phyloP scores from a whole-genome alignment of 2,797 vertebrate genomes.

The Brachyalestes nurse region DNA sequence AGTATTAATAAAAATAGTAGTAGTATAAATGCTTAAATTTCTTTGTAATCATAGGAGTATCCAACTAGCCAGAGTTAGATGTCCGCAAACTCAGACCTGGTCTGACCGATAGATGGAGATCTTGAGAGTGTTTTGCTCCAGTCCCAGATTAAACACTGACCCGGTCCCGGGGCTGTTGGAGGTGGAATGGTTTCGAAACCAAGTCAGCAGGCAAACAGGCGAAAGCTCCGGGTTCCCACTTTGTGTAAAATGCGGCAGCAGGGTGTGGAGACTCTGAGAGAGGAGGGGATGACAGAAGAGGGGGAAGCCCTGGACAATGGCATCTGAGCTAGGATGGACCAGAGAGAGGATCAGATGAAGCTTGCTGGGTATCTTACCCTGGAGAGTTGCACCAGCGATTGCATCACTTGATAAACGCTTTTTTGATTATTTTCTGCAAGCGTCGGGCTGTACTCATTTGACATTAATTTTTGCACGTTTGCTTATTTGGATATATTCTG shows the following conservation, averaged over 20 bases:
- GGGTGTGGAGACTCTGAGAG: neutral
- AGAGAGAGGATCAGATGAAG: slow-evolving; percentile 40
- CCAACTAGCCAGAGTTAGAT: no score
- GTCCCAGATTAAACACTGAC: slow-evolving; percentile 37
- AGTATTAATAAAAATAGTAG: no score
- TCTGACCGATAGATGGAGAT: slow-evolving; percentile 44
- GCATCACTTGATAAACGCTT: slow-evolving; percentile 9
- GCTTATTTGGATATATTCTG: neutral
- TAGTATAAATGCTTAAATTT: no score
- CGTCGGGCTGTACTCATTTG: neutral
- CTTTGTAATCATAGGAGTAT: no score
- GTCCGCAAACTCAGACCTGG: neutral
- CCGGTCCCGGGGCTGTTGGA: slow-evolving; percentile 57
- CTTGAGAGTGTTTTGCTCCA: slow-evolving; percentile 44
- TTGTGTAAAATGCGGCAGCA: slow-evolving; percentile 3
- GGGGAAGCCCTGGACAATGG: slow-evolving; percentile 26
- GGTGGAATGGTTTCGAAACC: slow-evolving; percentile 28
- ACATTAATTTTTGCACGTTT: neutral
- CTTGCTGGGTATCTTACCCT: slow-evolving; percentile 13
- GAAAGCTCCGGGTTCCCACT: neutral
- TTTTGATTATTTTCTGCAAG: neutral
- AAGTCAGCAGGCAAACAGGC: neutral
- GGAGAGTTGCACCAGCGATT: slow-evolving; percentile 14
- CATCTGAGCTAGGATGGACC: slow-evolving; percentile 35
- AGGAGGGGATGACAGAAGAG: neutral